A percentile compares a stretch with the other conserved stretches of the same genome.
Conservation (phyloP, 2,888 invertebrate genomes). For the Dicranocentrus wangi region DNA sequence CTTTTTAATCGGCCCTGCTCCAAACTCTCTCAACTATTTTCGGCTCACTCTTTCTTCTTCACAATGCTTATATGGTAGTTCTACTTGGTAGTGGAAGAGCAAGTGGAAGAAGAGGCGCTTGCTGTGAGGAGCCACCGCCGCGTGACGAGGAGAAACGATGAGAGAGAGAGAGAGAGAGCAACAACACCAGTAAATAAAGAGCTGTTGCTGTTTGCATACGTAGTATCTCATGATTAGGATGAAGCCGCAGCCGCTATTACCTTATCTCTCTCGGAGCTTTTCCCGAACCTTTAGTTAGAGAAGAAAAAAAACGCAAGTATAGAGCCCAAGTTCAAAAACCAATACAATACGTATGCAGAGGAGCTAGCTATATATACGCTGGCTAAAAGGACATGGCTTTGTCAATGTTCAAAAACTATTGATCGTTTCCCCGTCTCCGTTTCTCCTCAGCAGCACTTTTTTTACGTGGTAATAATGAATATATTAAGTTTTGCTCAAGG, state of each 20-base stretch:
- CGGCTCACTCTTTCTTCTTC: no score
- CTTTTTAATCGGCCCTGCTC: conserved; percentile 51
- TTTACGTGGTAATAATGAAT: conserved; percentile 39
- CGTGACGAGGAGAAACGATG: no score
- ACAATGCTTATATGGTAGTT: no score
- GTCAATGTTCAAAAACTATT: conserved; percentile 60
- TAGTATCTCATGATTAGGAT: conserved; percentile 9
- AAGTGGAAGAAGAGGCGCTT: not conserved
- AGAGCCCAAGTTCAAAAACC: conserved; percentile 26
- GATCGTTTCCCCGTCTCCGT: conserved; percentile 41
- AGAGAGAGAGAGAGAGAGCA: not conserved
- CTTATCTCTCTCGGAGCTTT: conserved; percentile 6
- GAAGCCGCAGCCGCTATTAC: conserved; percentile 8
- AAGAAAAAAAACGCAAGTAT: not conserved
- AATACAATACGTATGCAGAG: not conserved
- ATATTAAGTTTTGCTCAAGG: conserved; percentile 22
- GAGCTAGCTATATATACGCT: not conserved
- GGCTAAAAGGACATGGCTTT: conserved; percentile 50
- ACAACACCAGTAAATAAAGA: not conserved
- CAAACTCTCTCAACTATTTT: no score
- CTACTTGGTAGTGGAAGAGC: no score
- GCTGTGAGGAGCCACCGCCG: not conserved
- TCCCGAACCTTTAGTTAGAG: not conserved
- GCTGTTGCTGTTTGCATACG: conserved; percentile 17
- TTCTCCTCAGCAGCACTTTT: conserved; percentile 12